phyloP scores from a whole-genome alignment of 2,113 vertebrate species.

The Thryonomys swinderianus region DNA sequence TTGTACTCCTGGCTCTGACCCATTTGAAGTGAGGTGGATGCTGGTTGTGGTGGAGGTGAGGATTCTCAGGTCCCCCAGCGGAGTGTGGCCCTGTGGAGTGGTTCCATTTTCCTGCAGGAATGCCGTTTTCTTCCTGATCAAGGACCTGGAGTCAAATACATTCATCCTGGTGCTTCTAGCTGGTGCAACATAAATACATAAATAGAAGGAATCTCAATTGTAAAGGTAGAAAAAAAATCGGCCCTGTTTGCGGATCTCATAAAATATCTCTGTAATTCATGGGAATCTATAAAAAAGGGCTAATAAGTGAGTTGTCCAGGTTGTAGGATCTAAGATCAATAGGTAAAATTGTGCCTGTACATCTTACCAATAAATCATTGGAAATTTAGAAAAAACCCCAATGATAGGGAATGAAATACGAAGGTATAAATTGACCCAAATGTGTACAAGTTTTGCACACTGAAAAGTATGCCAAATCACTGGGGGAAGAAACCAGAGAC shows the following conservation, averaged over 20 bases:
- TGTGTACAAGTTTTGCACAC: background rate
- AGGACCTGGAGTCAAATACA: conserved; percentile 14
- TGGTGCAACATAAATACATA: background rate
- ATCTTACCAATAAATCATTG: background rate
- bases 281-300: background rate
- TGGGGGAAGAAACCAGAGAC: background rate
- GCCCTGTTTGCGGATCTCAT: background rate
- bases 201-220: background rate
- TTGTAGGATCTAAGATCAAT: background rate
- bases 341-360: conserved; percentile 29
- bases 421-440: background rate
- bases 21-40: background rate
- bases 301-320: conserved; percentile 9
- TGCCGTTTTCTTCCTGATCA: conserved; percentile 6
- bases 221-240: conserved; percentile 34
- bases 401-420: background rate
- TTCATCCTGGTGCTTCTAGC: background rate
- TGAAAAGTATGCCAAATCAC: background rate
- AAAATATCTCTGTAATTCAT: conserved; percentile 11
- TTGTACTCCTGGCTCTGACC: background rate
- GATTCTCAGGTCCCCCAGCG: background rate
- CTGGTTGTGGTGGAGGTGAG: background rate
- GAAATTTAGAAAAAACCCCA: conserved; percentile 3
- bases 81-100: background rate
- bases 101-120: conserved; percentile 1